These are phyloP conservation scores for Bacillus rossius DNA, from an alignment of 1,140 invertebrate genomes.

Conservation along the genomic window DNA sequence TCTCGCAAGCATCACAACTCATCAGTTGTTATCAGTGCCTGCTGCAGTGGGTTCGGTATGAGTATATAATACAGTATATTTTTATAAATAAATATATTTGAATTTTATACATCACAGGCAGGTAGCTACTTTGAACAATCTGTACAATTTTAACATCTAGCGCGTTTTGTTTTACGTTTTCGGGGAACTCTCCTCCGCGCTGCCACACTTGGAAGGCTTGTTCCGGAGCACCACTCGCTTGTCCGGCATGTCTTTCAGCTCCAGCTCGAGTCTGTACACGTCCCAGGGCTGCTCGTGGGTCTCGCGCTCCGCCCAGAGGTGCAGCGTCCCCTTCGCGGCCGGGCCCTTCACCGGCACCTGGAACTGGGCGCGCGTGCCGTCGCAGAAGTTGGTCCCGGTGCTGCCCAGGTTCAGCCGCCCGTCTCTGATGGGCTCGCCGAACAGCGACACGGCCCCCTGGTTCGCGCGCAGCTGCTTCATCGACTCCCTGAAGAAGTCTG, in stretches of 20 bases:
- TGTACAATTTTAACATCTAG: too few species aligned
- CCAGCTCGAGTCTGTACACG: constrained; percentile 47
- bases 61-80: too few species aligned
- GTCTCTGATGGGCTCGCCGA: constrained; percentile 60
- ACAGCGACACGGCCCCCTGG: constrained; percentile 47
- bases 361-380: constrained; percentile 48
- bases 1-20: too few species aligned
- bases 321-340: constrained; percentile 51
- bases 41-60: too few species aligned
- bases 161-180: too few species aligned
- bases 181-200: too few species aligned
- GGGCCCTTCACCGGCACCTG: constrained; percentile 52
- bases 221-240: constrained; percentile 35
- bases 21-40: too few species aligned
- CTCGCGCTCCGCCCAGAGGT: constrained; percentile 46
- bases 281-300: constrained; percentile 39
- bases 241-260: constrained; percentile 44
- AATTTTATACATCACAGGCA: too few species aligned
- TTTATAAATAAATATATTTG: too few species aligned
- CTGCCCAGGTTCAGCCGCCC: constrained; percentile 50
- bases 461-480: constrained; percentile 47
- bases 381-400: constrained; percentile 46
- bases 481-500: constrained; percentile 52
- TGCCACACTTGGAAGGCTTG: too few species aligned
- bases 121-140: too few species aligned